Evolutionary conservation across 2,113 vertebrate species (phyloP).

Genomic region (Grallaria varia): DNA sequence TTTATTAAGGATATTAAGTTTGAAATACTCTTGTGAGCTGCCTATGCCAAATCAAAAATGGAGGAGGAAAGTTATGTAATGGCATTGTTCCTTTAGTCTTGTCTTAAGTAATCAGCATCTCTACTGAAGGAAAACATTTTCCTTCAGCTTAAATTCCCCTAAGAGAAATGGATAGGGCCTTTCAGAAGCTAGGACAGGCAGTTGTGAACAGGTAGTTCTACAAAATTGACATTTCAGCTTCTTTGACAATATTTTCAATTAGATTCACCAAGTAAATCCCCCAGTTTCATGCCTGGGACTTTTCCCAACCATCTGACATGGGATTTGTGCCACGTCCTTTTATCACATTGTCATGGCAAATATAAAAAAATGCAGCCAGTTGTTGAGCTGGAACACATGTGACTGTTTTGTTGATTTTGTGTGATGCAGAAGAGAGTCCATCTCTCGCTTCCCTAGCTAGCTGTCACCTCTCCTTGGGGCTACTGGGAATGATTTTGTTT

Average conservation of each 20-base stretch:
- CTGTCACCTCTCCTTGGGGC: conserved; percentile 57
- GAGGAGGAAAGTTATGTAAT: background rate
- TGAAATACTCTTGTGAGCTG: background rate
- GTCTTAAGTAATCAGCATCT: background rate
- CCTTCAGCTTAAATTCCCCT: background rate
- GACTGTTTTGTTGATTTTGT: conserved; percentile 59
- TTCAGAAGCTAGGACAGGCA: background rate
- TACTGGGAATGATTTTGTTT: conserved; percentile 62
- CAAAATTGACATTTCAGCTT: background rate
- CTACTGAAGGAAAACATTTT: background rate
- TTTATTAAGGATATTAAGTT: background rate
- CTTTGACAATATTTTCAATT: background rate
- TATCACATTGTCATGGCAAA: background rate
- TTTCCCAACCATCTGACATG: background rate
- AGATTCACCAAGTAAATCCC: background rate
- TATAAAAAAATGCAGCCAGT: background rate
- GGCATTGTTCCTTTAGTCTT: background rate
- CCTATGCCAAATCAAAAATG: background rate
- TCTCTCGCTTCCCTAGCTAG: conserved; percentile 49
- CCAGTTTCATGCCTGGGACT: background rate
- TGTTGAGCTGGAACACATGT: conserved; percentile 32
- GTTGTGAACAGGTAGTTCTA: background rate
- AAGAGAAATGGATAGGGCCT: background rate
- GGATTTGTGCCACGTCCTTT: background rate
- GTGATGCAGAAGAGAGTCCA: conserved; percentile 63